Evolutionary conservation across 2,888 invertebrate genomes (phyloP).

Genomic region (Unio pictorum): DNA sequence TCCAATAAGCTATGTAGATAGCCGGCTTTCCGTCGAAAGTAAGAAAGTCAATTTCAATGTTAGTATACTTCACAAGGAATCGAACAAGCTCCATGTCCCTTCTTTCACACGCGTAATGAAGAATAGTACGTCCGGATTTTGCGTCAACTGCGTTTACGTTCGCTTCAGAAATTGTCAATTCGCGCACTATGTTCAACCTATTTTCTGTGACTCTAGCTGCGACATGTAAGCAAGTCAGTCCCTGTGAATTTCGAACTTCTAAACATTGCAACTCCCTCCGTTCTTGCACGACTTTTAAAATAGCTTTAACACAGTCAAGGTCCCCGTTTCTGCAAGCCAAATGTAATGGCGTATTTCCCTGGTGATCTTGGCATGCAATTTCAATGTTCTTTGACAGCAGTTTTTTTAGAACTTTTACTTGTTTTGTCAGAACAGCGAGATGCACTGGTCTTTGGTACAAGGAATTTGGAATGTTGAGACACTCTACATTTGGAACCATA

Average conservation of each 20-base stretch:
- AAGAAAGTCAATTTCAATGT: constrained; percentile 34
- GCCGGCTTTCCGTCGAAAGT: constrained; percentile 42
- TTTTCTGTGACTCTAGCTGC: constrained; percentile 20
- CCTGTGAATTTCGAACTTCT: constrained; percentile 31
- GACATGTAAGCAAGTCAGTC: constrained; percentile 37
- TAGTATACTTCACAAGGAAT: constrained; percentile 24
- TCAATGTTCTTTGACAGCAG: constrained; percentile 16
- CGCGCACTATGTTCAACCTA: constrained; percentile 26
- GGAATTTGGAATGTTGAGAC: constrained; percentile 24
- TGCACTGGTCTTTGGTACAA: constrained; percentile 25
- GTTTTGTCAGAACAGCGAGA: constrained; percentile 23
- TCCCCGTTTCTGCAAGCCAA: constrained; percentile 25
- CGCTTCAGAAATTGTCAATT: constrained; percentile 35
- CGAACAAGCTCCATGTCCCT: constrained; percentile 25
- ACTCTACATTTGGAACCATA: neutral
- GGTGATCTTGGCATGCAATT: constrained; percentile 23
- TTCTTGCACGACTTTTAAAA: constrained; percentile 14
- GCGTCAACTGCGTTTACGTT: constrained; percentile 41
- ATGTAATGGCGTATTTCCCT: constrained; percentile 30
- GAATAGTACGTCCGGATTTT: constrained; percentile 41
- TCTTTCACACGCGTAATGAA: constrained; percentile 37
- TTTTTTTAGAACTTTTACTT: constrained; percentile 8
- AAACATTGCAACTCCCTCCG: constrained; percentile 22
- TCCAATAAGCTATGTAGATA: constrained; percentile 29
- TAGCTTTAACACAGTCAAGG: constrained; percentile 10